phyloP scores from a whole-genome alignment of 2,113 vertebrate species.

The Pangasianodon hypophthalmus region DNA sequence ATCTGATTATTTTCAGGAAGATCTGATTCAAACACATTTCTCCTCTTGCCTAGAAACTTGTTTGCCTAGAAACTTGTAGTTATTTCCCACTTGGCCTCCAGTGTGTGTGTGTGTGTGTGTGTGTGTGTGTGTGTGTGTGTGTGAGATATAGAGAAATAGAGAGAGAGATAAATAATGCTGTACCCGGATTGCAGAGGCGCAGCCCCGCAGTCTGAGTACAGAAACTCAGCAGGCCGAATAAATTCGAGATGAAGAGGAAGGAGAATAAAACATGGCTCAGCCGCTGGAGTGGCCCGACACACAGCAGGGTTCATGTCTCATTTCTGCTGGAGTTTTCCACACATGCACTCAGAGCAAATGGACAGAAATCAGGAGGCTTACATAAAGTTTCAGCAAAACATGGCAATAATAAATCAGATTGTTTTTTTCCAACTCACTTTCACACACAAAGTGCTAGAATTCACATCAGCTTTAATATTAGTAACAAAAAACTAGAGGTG shows the following conservation, averaged over 20 bases:
- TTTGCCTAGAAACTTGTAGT: neutral
- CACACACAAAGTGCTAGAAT: neutral
- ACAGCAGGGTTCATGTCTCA: constrained; percentile 9
- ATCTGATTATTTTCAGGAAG: constrained; percentile 2
- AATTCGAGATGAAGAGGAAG: constrained; percentile 31
- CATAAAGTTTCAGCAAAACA: neutral
- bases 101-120: constrained; percentile 11
- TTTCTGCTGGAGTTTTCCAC: constrained; percentile 11
- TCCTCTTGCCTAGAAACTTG: neutral
- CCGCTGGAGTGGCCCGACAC: constrained; percentile 13
- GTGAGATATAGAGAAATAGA: neutral
- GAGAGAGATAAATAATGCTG: constrained; percentile 14
- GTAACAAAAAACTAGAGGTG: neutral
- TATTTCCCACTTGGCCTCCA: neutral
- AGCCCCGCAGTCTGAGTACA: constrained; percentile 20
- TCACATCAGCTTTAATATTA: neutral
- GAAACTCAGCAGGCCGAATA: constrained; percentile 29
- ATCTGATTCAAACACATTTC: constrained; percentile 1
- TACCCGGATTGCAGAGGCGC: constrained; percentile 21
- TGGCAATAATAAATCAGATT: neutral
- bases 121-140: constrained; percentile 38
- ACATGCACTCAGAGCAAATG: neutral
- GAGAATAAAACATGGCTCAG: constrained; percentile 31
- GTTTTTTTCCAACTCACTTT: neutral
- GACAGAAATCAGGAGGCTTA: neutral